These are phyloP conservation scores for Crypturellus tataupa DNA, from an alignment of 2,797 vertebrate genomes.

Conservation along the genomic window DNA sequence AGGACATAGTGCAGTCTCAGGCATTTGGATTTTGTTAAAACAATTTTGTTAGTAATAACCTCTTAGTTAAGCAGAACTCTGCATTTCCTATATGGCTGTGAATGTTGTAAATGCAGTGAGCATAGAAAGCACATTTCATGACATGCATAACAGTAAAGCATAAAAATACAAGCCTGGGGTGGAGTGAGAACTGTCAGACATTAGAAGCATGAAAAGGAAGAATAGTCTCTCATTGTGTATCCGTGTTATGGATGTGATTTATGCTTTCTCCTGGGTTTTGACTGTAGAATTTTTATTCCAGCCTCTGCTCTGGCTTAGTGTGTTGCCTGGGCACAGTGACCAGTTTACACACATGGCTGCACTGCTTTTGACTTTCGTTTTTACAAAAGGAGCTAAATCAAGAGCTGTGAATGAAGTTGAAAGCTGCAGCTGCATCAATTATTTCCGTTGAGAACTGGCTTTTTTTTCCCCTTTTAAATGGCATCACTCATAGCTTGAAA, in stretches of 20 bases:
- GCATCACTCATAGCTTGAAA: neutral
- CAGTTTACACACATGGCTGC: neutral
- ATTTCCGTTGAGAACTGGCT: neutral
- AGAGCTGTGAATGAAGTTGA: neutral
- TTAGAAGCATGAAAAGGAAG: neutral
- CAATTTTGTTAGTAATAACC: neutral
- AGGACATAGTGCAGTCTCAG: neutral
- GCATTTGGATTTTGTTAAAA: neutral
- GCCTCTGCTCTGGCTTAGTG: neutral
- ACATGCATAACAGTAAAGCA: accelerated
- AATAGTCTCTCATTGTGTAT: neutral
- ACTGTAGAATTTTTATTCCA: neutral
- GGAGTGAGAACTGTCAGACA: neutral
- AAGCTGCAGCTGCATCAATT: slow-evolving; percentile 1
- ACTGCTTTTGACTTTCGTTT: slow-evolving; percentile 8
- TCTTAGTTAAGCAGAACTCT: neutral
- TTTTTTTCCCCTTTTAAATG: neutral
- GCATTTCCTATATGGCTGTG: neutral
- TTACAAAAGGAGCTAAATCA: neutral
- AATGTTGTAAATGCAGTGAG: neutral
- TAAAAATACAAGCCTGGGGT: neutral
- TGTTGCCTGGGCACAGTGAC: neutral
- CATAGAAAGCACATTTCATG: neutral
- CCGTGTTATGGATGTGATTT: neutral
- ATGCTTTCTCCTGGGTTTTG: neutral